Percentiles rank a stretch among this genome's conserved stretches.
Conservation (phyloP, 1,140 invertebrate species). For the Cydia strobilella region DNA sequence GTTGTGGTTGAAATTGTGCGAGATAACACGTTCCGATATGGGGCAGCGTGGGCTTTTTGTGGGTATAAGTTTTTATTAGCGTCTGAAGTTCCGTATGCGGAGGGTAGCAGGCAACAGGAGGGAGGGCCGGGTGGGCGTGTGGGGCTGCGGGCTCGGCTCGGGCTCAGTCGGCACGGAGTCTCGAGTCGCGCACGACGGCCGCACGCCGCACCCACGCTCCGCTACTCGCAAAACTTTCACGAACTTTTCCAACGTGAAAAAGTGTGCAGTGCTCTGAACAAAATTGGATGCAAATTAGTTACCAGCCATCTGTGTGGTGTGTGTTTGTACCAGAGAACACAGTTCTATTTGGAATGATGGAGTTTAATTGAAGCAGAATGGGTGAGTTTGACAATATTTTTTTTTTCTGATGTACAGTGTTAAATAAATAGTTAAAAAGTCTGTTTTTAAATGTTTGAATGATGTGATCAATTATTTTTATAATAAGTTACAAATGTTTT, state of each 20-base stretch:
- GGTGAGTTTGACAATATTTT: constrained; percentile 2
- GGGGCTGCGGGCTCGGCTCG: neutral
- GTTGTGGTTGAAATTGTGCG: constrained; percentile 26
- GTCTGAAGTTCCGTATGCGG: constrained; percentile 23
- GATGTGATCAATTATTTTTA: too few relatives aligned
- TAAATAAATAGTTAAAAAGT: too few relatives aligned
- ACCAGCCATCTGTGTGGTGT: constrained; percentile 45
- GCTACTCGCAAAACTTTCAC: constrained; percentile 43
- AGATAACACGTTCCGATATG: constrained; percentile 30
- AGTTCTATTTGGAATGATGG: constrained; percentile 28
- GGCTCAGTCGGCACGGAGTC: constrained; percentile 1
- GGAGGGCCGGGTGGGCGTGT: constrained; percentile 37
- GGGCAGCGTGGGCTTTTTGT: constrained; percentile 18
- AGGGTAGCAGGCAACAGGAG: constrained; percentile 40
- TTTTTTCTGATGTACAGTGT: too few relatives aligned
- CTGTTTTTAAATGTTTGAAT: too few relatives aligned
- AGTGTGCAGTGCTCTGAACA: constrained; percentile 48
- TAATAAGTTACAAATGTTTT: too few relatives aligned
- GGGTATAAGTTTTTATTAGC: constrained; percentile 31
- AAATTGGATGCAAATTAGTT: constrained; percentile 58
- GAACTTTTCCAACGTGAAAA: constrained; percentile 46
- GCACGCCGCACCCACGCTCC: constrained; percentile 30
- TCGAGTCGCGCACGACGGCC: constrained; percentile 14
- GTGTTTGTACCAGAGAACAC: constrained; percentile 7
- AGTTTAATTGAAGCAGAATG: constrained; percentile 22